Evolutionary conservation across 2,888 invertebrate genomes (phyloP).

Genomic region (Cheilosia impressa): DNA sequence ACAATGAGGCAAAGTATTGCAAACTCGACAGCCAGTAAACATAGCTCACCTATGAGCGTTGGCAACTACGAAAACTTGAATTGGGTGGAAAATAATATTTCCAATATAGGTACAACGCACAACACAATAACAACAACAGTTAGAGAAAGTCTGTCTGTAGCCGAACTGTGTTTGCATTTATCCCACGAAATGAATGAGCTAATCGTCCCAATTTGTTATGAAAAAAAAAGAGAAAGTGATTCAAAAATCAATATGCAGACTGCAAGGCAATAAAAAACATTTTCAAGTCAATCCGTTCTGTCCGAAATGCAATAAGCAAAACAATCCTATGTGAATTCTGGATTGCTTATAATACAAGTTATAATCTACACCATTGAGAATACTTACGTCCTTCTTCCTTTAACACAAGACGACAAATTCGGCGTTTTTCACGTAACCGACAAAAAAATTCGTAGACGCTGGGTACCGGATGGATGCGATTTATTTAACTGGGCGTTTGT

Average conservation of each 20-base stretch:
- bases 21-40: neutral
- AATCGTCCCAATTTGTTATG: conserved; percentile 42
- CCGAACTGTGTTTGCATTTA: conserved; percentile 26
- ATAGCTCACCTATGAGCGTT: neutral
- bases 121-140: conserved; percentile 27
- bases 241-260: conserved; percentile 67
- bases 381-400: conserved; percentile 47
- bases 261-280: conserved; percentile 8
- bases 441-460: neutral
- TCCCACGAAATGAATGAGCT: conserved; percentile 58
- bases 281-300: conserved; percentile 5
- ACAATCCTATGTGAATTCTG: conserved; percentile 6
- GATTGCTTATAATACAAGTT: neutral
- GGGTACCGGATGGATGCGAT: neutral
- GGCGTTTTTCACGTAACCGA: conserved; percentile 23
- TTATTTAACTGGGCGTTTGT: neutral
- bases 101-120: conserved; percentile 22
- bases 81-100: conserved; percentile 22
- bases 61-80: conserved; percentile 16
- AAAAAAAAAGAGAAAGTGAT: conserved; percentile 68
- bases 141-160: conserved; percentile 40
- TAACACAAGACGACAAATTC: conserved; percentile 28
- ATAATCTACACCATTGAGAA: neutral
- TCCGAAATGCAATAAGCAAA: conserved; percentile 21
- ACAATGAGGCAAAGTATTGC: neutral